Evolutionary conservation across 2,113 vertebrate species (phyloP).

Genomic region (Plectropomus leopardus): DNA sequence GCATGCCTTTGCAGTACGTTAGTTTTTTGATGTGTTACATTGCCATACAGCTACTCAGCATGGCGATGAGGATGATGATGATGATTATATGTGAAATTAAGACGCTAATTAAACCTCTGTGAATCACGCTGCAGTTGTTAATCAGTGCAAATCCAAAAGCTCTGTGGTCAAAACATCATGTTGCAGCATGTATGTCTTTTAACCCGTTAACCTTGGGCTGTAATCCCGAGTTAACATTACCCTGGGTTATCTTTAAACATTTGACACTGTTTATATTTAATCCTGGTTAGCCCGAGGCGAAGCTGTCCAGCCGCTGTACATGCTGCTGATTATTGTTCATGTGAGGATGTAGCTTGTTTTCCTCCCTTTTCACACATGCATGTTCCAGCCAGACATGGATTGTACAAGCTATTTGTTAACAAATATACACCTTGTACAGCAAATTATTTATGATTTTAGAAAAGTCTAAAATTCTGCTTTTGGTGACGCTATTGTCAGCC

Average conservation of each 20-base stretch:
- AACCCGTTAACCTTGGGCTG: constrained; percentile 14
- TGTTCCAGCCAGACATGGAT: background rate
- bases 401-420: background rate
- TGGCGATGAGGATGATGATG: background rate
- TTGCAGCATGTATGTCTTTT: background rate
- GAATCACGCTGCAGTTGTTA: background rate
- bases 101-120: background rate
- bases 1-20: background rate
- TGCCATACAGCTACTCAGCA: too few relatives aligned
- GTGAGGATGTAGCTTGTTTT: constrained; percentile 26
- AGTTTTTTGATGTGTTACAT: background rate
- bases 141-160: background rate
- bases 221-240: constrained; percentile 10
- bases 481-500: background rate
- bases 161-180: background rate
- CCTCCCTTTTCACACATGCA: background rate
- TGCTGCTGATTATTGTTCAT: constrained; percentile 29
- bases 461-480: background rate
- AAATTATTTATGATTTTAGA: background rate
- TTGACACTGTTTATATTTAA: constrained; percentile 44
- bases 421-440: background rate
- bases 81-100: background rate
- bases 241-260: constrained; percentile 26
- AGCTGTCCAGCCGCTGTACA: constrained; percentile 6
- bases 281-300: constrained; percentile 39